Evolutionary conservation across 2,797 vertebrate species (phyloP).

Genomic region (Cottoperca gobio): DNA sequence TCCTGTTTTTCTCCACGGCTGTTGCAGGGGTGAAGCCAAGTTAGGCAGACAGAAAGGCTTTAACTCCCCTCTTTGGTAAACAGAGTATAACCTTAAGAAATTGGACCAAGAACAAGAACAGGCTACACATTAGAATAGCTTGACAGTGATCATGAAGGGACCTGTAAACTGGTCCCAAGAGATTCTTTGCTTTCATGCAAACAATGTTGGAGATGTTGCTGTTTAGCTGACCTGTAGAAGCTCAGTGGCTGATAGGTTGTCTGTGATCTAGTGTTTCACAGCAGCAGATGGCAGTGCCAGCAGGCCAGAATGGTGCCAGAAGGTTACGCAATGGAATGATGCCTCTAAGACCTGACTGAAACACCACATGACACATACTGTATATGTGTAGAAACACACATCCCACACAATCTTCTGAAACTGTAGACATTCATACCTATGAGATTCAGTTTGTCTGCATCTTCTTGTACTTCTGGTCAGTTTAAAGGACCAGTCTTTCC

Average conservation of each 20-base stretch:
- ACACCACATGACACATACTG: constrained; percentile 78
- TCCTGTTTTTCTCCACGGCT: constrained; percentile 72
- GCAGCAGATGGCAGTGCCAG: constrained; percentile 86
- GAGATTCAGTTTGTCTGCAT: constrained; percentile 19
- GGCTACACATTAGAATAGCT: constrained; percentile 16
- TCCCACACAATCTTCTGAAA: constrained; percentile 71
- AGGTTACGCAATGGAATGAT: constrained; percentile 87
- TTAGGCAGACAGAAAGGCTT: constrained; percentile 54
- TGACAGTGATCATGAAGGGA: constrained; percentile 29
- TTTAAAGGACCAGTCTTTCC: neutral
- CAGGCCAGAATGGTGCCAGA: constrained; percentile 84
- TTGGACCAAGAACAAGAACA: constrained; percentile 27
- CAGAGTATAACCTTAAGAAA: constrained; percentile 42
- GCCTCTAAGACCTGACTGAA: constrained; percentile 81
- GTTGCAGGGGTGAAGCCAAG: constrained; percentile 75
- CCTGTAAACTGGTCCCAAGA: constrained; percentile 24
- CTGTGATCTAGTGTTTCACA: constrained; percentile 74
- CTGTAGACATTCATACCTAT: constrained; percentile 15
- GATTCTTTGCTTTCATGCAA: constrained; percentile 41
- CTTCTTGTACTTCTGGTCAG: neutral
- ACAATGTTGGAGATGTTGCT: constrained; percentile 38
- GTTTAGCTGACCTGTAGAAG: constrained; percentile 71
- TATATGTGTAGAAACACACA: constrained; percentile 77
- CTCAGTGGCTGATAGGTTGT: constrained; percentile 63
- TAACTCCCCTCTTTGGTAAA: constrained; percentile 37